Evolutionary conservation across 92 coral and sea anemone species (phyloP).

Genomic region (Galaxea fascicularis): DNA sequence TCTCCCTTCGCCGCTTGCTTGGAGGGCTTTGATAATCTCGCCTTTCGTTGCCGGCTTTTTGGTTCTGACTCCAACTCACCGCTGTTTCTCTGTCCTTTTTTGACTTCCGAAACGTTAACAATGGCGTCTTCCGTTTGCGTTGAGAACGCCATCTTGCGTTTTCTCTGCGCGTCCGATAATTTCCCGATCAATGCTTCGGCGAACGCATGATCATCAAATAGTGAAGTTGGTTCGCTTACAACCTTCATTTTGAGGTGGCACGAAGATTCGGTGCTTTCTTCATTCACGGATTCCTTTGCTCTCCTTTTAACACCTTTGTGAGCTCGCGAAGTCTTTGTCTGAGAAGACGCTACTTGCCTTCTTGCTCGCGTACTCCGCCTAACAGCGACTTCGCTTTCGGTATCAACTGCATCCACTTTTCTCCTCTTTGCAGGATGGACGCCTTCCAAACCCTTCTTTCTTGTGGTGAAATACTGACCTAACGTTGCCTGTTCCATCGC

Average conservation of each 20-base stretch:
- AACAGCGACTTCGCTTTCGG: slow-evolving; percentile 9
- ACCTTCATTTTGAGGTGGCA: slow-evolving; percentile 26
- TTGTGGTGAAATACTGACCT: slow-evolving; percentile 83
- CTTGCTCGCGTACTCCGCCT: slow-evolving; percentile 30
- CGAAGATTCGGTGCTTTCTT: slow-evolving; percentile 38
- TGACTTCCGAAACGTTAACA: background rate
- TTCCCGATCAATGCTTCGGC: slow-evolving; percentile 65
- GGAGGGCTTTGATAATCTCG: slow-evolving; percentile 16
- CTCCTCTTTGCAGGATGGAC: slow-evolving; percentile 95
- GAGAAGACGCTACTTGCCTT: slow-evolving; percentile 29
- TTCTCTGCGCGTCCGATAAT: slow-evolving; percentile 31
- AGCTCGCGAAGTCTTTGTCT: slow-evolving; percentile 31
- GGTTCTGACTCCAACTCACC: slow-evolving; percentile 1
- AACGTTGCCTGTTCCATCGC: slow-evolving; percentile 91
- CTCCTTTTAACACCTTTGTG: slow-evolving; percentile 48
- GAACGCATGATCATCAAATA: slow-evolving; percentile 83
- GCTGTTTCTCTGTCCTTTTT: background rate
- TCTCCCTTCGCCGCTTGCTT: background rate
- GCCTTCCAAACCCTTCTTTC: slow-evolving; percentile 84
- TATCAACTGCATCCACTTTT: slow-evolving; percentile 58
- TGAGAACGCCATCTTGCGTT: slow-evolving; percentile 62
- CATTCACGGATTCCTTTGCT: slow-evolving; percentile 43
- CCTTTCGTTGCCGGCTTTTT: slow-evolving; percentile 25
- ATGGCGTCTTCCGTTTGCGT: slow-evolving; percentile 8
- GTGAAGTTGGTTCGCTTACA: slow-evolving; percentile 75